phyloP scores from a whole-genome alignment of 2,888 invertebrate genomes.

The Andrena minutula region DNA sequence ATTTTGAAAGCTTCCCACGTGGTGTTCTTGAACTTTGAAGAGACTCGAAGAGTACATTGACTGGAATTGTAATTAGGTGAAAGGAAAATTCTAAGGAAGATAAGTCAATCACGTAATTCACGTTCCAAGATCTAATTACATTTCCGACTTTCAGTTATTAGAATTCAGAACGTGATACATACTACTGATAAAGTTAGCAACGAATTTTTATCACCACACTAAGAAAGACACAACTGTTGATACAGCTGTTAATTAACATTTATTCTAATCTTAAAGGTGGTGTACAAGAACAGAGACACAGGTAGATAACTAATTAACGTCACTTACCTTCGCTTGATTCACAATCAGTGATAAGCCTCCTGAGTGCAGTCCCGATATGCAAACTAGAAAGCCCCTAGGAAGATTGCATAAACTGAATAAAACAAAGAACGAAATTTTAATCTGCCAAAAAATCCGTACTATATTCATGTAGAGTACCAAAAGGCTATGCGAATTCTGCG shows the following conservation, averaged over 20 bases:
- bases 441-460: neutral
- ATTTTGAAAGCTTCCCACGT: neutral
- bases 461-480: too few species aligned
- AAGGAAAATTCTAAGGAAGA: neutral
- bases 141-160: neutral
- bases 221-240: neutral
- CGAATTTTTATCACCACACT: neutral
- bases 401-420: neutral
- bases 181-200: too few species aligned
- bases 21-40: neutral
- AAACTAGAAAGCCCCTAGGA: neutral
- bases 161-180: neutral
- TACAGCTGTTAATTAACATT: neutral
- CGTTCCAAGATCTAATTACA: neutral
- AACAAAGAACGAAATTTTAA: too few species aligned
- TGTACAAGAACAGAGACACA: neutral
- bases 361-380: neutral
- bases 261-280: neutral
- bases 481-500: too few species aligned
- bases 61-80: neutral
- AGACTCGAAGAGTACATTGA: neutral
- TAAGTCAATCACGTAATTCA: neutral
- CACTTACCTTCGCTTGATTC: neutral
- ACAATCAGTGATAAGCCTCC: neutral
- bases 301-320: slow-evolving; percentile 28